Evolutionary conservation across 2,113 vertebrate genomes (phyloP), one percentile per base, ranked within the genome.

Genomic region (Channa maculata): DNA sequence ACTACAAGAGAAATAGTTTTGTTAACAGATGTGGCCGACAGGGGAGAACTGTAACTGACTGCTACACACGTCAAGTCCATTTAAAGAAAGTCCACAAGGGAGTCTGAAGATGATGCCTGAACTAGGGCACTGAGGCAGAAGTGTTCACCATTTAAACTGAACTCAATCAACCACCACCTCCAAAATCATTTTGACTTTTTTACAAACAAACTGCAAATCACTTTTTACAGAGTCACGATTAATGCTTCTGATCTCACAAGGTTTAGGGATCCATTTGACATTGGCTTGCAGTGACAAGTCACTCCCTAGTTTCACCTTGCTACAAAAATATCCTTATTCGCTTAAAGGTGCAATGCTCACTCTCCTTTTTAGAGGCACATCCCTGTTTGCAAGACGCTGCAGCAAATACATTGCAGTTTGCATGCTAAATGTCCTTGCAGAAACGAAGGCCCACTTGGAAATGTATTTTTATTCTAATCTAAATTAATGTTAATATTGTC

Each of bases 71-170:
- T 45, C 24, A 48, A 54, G 70, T 71, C 71, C 57, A 1, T 86
- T 85, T 59, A 53, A 55, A 37, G 52, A 46, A 67, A 85, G 83
- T 64, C 68, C 86, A 79, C 57, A 69, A 10, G 82, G 74, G 84
- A 87, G 84, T 87, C 85, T 86, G 80, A 75, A 54, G 50, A 72
- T 65, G 51, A 86, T 45, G 15, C 55, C 63, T 51, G 77, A 90
- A 84, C 60, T 87, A 70, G 80, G 79, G 44, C 87, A 90, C 75
- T 77, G 69, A 86, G 59, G 65, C 49, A 24, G 50, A 82, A 50
- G 49, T 74, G 77, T 82, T 86, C 82, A 86, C 77, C 85, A 87
- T 90, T 52, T 86, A 79, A 69, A 68, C 54, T 58, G 11, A 65
- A 57, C 59, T 69, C 52, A 61, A 4, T 3, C 9, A 6, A 10